Conservation (phyloP, 1,140 invertebrate species). For the Phymorhynchus buccinoides region DNA sequence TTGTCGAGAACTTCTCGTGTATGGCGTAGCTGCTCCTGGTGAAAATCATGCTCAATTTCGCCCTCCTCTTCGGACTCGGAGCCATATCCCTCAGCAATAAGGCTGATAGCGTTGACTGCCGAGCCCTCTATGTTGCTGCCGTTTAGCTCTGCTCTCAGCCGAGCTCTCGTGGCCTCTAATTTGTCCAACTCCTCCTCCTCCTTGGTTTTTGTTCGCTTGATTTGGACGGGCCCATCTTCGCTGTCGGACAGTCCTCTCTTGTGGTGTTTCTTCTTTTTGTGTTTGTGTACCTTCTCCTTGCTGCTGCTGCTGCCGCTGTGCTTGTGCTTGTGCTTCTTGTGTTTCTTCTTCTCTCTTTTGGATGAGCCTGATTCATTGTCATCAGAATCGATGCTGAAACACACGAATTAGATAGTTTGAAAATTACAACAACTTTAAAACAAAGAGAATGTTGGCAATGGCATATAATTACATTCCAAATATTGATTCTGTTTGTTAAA, state of each 20-base stretch:
- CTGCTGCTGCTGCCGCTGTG: slow-evolving; percentile 62
- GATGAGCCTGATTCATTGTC: slow-evolving; percentile 30
- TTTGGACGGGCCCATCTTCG: slow-evolving; percentile 41
- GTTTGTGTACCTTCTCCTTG: slow-evolving; percentile 56
- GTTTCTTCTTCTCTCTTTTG: slow-evolving; percentile 47
- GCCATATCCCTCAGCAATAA: slow-evolving; percentile 70
- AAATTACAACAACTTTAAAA: too few relatives aligned
- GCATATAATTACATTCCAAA: neutral
- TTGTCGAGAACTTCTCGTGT: slow-evolving; percentile 43
- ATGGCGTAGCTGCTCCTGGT: slow-evolving; percentile 42
- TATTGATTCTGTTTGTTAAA: neutral
- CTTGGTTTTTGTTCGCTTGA: slow-evolving; percentile 38
- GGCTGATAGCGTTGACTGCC: slow-evolving; percentile 61
- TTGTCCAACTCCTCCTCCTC: slow-evolving; percentile 66
- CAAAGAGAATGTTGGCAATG: slow-evolving; percentile 10
- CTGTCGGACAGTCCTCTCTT: slow-evolving; percentile 47
- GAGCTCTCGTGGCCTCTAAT: slow-evolving; percentile 70
- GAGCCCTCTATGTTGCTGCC: slow-evolving; percentile 45
- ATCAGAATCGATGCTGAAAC: slow-evolving; percentile 18
- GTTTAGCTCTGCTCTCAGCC: slow-evolving; percentile 63
- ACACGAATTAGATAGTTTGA: neutral
- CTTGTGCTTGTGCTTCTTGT: slow-evolving; percentile 73
- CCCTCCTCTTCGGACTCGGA: slow-evolving; percentile 68
- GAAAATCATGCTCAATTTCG: slow-evolving; percentile 66
- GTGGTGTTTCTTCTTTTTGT: slow-evolving; percentile 64